Evolutionary conservation across 2,888 invertebrate species (phyloP).

Genomic region (Scaptomyza cyrtandrae): DNA sequence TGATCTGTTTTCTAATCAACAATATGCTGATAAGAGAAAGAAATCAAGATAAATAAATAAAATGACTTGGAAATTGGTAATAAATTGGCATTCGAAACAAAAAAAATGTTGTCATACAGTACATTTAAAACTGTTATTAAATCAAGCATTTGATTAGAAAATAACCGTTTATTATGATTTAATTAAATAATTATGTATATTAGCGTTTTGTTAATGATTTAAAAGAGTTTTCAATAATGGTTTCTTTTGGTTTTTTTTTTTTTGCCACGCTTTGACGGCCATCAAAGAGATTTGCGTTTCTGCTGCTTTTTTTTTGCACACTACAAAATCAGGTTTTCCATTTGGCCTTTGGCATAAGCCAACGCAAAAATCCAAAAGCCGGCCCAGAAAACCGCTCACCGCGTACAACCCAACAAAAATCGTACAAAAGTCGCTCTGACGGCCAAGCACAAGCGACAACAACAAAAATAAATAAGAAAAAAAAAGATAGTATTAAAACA

Average conservation of each 20-base stretch:
- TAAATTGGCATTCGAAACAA: slow-evolving; percentile 20
- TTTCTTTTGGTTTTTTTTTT: slow-evolving; percentile 2
- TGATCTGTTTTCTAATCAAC: slow-evolving; percentile 9
- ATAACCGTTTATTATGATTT: slow-evolving; percentile 40
- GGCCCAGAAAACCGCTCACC: slow-evolving; percentile 51
- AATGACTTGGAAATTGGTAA: slow-evolving; percentile 19
- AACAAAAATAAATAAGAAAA: neutral
- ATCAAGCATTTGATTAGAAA: slow-evolving; percentile 18
- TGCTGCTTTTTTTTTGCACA: slow-evolving; percentile 25
- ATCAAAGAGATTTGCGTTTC: slow-evolving; percentile 46
- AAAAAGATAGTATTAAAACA: slow-evolving; percentile 18
- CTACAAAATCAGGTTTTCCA: slow-evolving; percentile 62
- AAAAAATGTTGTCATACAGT: slow-evolving; percentile 1
- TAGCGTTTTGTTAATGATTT: slow-evolving; percentile 29
- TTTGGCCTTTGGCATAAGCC: slow-evolving; percentile 77
- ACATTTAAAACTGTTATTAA: slow-evolving; percentile 30
- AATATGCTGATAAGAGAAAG: slow-evolving; percentile 14
- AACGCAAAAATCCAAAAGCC: slow-evolving; percentile 54
- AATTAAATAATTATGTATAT: slow-evolving; percentile 46
- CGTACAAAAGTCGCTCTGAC: slow-evolving; percentile 60
- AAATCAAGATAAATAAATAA: neutral
- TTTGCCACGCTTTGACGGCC: slow-evolving; percentile 42
- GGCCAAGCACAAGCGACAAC: slow-evolving; percentile 37
- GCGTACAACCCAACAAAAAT: neutral
- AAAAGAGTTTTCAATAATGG: slow-evolving; percentile 8